These are phyloP conservation scores for Tridacna gigas DNA, from an alignment of 2,888 invertebrate genomes.

Conservation along the genomic window DNA sequence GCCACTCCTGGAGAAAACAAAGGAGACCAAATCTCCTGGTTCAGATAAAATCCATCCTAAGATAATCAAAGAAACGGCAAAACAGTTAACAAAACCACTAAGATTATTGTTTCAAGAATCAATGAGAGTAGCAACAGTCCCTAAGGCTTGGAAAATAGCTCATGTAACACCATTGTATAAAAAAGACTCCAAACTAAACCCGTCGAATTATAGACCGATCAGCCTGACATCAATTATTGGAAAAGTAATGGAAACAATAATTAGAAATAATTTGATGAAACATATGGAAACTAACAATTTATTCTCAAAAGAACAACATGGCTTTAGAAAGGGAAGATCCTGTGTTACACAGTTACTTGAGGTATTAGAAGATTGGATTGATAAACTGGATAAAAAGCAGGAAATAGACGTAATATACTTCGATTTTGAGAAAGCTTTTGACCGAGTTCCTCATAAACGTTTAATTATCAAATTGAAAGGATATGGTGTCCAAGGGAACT, in stretches of 20 bases:
- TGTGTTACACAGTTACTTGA: neutral
- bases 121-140: neutral
- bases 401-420: neutral
- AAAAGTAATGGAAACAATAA: neutral
- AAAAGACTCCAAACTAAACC: neutral
- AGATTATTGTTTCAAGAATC: neutral
- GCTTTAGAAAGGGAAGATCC: neutral
- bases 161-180: conserved; percentile 5
- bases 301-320: neutral
- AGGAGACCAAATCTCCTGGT: too few relatives aligned
- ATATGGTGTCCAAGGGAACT: neutral
- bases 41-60: too few relatives aligned
- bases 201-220: conserved; percentile 9
- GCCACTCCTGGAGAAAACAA: too few relatives aligned
- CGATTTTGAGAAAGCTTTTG: conserved; percentile 6
- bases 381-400: too few relatives aligned
- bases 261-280: neutral
- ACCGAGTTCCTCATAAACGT: neutral
- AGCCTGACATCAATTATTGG: neutral
- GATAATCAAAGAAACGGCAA: too few relatives aligned
- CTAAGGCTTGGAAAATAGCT: neutral
- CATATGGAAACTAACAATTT: conserved; percentile 1
- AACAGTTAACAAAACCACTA: too few relatives aligned
- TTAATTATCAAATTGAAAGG: neutral
- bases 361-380: neutral